phyloP scores from a whole-genome alignment of 2,888 invertebrate species.

The Tridacna gigas region DNA sequence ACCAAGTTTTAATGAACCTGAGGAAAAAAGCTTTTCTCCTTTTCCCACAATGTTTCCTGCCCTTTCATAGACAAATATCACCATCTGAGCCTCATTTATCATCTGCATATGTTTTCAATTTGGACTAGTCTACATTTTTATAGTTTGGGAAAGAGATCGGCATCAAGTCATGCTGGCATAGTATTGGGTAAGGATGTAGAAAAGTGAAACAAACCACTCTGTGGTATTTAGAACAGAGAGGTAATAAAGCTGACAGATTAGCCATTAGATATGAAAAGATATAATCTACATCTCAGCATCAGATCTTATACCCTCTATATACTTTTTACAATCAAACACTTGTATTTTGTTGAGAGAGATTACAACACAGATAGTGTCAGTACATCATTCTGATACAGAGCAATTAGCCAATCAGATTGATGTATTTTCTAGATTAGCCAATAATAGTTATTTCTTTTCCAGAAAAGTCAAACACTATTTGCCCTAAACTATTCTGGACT shows the following conservation, averaged over 20 bases:
- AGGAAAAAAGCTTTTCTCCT: too few relatives aligned
- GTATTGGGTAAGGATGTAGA: neutral
- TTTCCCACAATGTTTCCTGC: too few relatives aligned
- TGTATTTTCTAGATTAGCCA: conserved; percentile 10
- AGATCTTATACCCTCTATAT: conserved; percentile 3
- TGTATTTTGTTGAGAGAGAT: conserved; percentile 17
- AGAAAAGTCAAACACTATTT: neutral
- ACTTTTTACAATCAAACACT: conserved; percentile 28
- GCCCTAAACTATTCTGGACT: too few relatives aligned
- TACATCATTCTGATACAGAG: conserved; percentile 12
- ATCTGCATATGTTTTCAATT: too few relatives aligned
- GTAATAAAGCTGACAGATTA: conserved; percentile 1
- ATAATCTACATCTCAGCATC: neutral
- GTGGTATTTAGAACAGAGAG: neutral
- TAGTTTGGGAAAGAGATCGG: too few relatives aligned
- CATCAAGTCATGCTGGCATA: too few relatives aligned
- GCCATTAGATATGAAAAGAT: conserved; percentile 10
- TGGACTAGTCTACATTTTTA: too few relatives aligned
- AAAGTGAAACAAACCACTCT: conserved; percentile 2
- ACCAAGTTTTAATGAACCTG: too few relatives aligned
- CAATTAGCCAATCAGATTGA: conserved; percentile 33
- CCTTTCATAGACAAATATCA: too few relatives aligned
- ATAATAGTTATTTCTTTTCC: conserved; percentile 4
- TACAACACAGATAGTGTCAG: conserved; percentile 8
- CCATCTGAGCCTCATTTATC: too few relatives aligned